These are phyloP conservation scores for Rhea americana DNA, from an alignment of 2,113 vertebrate genomes.

Conservation along the genomic window DNA sequence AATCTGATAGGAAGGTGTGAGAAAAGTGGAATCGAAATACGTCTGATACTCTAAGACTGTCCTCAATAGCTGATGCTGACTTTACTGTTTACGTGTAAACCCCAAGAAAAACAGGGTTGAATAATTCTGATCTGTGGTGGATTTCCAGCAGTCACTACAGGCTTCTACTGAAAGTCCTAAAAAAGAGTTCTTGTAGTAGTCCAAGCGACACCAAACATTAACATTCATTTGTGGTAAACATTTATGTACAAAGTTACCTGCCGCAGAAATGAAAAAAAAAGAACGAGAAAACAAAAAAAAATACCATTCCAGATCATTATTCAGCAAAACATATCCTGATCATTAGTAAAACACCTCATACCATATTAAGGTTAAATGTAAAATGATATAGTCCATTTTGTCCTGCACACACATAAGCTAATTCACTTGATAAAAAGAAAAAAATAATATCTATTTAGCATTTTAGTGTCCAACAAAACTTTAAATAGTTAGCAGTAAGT, in stretches of 20 bases:
- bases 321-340: conserved; percentile 78
- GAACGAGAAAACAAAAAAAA: not conserved
- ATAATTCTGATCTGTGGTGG: conserved; percentile 76
- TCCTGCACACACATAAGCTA: conserved; percentile 77
- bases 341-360: conserved; percentile 87
- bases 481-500: conserved; percentile 51
- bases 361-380: conserved; percentile 85
- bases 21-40: conserved; percentile 62
- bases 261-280: conserved; percentile 70
- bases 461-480: conserved; percentile 86
- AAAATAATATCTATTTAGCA: conserved; percentile 71
- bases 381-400: conserved; percentile 79
- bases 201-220: conserved; percentile 89
- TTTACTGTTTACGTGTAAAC: conserved; percentile 82
- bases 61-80: conserved; percentile 80
- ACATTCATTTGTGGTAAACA: conserved; percentile 91
- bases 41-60: conserved; percentile 76
- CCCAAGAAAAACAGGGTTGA: conserved; percentile 80
- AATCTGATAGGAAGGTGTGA: conserved; percentile 84
- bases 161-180: conserved; percentile 78
- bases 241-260: conserved; percentile 90
- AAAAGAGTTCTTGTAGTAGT: conserved; percentile 80
- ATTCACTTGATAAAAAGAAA: conserved; percentile 74
- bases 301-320: conserved; percentile 84
- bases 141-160: conserved; percentile 76